A percentile compares a stretch with the other conserved stretches of the same genome.
These are phyloP conservation scores for Brevimyrus niger DNA, from an alignment of 2,113 vertebrate genomes.

Conservation along the genomic window DNA sequence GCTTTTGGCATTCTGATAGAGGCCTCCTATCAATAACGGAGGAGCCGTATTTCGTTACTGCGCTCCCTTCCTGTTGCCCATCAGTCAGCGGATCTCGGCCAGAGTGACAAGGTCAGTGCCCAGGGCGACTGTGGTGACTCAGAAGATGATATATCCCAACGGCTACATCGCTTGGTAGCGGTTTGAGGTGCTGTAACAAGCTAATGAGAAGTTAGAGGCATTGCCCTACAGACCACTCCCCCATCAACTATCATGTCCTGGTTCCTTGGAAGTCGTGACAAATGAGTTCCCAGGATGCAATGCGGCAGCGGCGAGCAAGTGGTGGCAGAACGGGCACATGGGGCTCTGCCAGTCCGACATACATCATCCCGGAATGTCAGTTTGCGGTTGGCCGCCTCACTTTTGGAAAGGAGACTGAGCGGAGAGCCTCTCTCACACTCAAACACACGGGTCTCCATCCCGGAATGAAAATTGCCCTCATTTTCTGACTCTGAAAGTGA, in stretches of 20 bases:
- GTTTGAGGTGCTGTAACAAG: conserved; percentile 22
- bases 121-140: conserved; percentile 10
- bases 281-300: background rate
- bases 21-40: conserved; percentile 15
- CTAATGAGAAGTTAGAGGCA: conserved; percentile 23
- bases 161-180: background rate
- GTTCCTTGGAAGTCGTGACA: background rate
- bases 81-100: conserved; percentile 29
- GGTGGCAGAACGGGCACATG: background rate
- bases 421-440: background rate
- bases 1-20: background rate
- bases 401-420: background rate
- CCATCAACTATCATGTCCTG: background rate
- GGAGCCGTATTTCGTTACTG: background rate
- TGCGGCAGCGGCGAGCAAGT: background rate
- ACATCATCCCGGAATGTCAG: background rate
- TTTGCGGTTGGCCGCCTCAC: background rate
- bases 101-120: conserved; percentile 32
- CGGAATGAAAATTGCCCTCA: background rate
- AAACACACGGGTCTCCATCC: background rate
- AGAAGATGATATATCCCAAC: conserved; percentile 25
- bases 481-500: background rate
- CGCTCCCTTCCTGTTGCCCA: background rate
- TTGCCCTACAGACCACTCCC: background rate
- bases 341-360: background rate